Evolutionary conservation across 2,888 invertebrate genomes (phyloP), one percentile per base, ranked within the genome.

Genomic region (Lasioglossum villosulum): DNA sequence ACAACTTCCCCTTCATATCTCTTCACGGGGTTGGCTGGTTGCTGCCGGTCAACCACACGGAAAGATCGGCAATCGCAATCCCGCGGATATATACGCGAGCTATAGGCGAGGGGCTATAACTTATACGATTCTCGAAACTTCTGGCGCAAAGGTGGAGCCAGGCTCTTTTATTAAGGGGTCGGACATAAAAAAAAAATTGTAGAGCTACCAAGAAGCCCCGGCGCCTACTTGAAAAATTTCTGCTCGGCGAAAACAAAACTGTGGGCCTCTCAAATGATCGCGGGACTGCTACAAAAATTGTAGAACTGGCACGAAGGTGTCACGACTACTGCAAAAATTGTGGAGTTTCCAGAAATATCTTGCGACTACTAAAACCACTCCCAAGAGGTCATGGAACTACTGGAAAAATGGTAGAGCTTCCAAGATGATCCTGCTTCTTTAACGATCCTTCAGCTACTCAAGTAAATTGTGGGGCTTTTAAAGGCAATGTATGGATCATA

Each of bases 231-330:
- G 0, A 48, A 19, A 48, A 19, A 16, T 45, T 45, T 45, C 14
- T 45, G 16, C 42, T 42, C 4, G 0, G 14, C 4, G 16, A 19
- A 45, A 45, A 45, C 45, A 16, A 45, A 19, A 19, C 6, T 48
- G 16, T 5, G 19, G 0, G 19, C 19, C 19, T 19, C 6, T 19
- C 19, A 48, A 6, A 19, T 0, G 12, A 2, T 12, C 10, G 2
- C 1, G n/a, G 0, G 56, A 10, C n/a, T 1, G 0, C 16, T 45
- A 45, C 4, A 16, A 45, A n/a, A 0, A 3, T 56, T 4, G n/a
- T n/a, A n/a, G n/a, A n/a, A n/a, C n/a, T n/a, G n/a, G n/a, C n/a
- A n/a, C n/a, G n/a, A n/a, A n/a, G n/a, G n/a, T n/a, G n/a, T 4
- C 4, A 8, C 4, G 10, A 12, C 0, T n/a, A 19, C 8, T 52